Conservation (phyloP, 2,113 vertebrate genomes). For the Sturnira hondurensis region DNA sequence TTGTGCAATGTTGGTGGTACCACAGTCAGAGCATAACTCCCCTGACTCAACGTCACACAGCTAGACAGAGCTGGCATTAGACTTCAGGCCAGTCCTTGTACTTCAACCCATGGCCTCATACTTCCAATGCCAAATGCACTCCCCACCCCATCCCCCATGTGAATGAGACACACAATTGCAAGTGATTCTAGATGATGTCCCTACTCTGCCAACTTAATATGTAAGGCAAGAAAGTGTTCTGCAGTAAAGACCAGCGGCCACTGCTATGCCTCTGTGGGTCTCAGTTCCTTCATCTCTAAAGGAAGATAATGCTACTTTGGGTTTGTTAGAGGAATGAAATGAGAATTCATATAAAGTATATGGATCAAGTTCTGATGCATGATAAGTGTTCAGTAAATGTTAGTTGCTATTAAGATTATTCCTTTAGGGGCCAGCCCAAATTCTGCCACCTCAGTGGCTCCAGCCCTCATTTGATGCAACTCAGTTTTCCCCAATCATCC, state of each 20-base stretch:
- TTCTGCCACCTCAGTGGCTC: not conserved
- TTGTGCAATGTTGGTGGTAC: not conserved
- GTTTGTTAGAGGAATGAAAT: not conserved
- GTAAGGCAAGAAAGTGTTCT: not conserved
- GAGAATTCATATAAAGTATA: not conserved
- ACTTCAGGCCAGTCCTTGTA: not conserved
- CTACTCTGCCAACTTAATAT: not conserved
- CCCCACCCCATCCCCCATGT: not conserved
- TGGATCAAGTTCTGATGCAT: not conserved
- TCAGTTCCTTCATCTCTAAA: not conserved
- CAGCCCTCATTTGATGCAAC: not conserved
- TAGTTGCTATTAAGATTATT: not conserved
- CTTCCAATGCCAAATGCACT: not conserved
- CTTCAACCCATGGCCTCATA: not conserved
- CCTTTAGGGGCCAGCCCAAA: not conserved
- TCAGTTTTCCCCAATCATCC: not conserved
- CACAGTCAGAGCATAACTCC: not conserved
- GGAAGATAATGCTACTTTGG: not conserved
- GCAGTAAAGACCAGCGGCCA: not conserved
- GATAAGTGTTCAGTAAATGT: not conserved
- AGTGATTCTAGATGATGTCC: not conserved
- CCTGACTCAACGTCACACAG: not conserved
- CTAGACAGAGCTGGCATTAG: not conserved
- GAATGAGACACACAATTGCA: not conserved
- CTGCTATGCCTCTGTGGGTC: not conserved